Evolutionary conservation across 2,113 vertebrate species (phyloP).

Genomic region (Coturnix japonica): DNA sequence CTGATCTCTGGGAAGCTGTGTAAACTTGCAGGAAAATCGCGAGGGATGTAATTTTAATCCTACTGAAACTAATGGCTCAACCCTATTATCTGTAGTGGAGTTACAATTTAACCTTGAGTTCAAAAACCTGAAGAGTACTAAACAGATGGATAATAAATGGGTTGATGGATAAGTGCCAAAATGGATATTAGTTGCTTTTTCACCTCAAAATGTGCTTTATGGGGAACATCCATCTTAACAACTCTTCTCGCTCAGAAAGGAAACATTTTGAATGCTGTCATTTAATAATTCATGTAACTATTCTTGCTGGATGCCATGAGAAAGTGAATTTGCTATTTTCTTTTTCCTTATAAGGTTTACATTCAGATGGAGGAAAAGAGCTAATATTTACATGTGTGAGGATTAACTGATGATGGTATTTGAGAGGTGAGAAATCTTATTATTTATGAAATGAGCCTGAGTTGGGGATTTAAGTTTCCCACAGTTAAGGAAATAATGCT

Average conservation of each 20-base stretch:
- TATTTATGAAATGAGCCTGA: conserved; percentile 14
- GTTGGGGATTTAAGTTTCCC: conserved; percentile 19
- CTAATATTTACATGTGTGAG: conserved; percentile 58
- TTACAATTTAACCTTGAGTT: conserved; percentile 32
- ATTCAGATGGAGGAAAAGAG: conserved; percentile 29
- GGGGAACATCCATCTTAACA: neutral
- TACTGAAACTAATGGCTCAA: neutral
- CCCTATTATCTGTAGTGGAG: neutral
- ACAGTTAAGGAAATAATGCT: neutral
- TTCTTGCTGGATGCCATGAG: neutral
- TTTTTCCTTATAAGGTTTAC: conserved; percentile 33
- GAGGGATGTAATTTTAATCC: neutral
- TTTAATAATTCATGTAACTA: conserved; percentile 55
- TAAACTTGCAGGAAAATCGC: neutral
- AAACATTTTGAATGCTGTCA: neutral
- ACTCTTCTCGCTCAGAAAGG: neutral
- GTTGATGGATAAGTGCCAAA: neutral
- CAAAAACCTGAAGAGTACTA: neutral
- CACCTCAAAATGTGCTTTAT: conserved; percentile 2
- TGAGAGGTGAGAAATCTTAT: conserved; percentile 36
- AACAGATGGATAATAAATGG: neutral
- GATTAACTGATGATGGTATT: conserved; percentile 22
- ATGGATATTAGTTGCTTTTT: neutral
- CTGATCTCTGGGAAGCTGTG: neutral
- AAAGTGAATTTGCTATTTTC: conserved; percentile 15